Evolutionary conservation across 2,888 invertebrate species (phyloP).

Genomic region (Fabriciana adippe): DNA sequence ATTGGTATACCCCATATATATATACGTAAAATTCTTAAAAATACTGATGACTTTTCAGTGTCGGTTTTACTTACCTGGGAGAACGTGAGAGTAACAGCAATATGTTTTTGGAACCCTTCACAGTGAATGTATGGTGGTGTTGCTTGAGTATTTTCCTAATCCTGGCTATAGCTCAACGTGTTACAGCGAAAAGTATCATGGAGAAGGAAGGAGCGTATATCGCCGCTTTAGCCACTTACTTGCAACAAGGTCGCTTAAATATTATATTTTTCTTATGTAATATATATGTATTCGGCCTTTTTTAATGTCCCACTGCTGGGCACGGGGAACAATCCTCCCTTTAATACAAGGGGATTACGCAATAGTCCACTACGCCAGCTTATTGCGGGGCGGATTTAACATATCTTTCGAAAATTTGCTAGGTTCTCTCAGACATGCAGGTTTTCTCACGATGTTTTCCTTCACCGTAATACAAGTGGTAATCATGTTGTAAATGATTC

Average conservation of each 20-base stretch:
- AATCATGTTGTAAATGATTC: no score
- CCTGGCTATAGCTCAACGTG: constrained; percentile 55
- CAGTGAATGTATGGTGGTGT: constrained; percentile 59
- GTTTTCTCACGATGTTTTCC: no score
- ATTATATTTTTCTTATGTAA: no score
- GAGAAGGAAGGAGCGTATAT: constrained; percentile 64
- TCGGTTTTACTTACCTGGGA: constrained; percentile 68
- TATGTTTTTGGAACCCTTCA: constrained; percentile 69
- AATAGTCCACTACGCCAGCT: no score
- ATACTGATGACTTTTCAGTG: constrained; percentile 47
- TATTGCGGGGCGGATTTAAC: no score
- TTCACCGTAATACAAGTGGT: no score
- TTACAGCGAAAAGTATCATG: constrained; percentile 50
- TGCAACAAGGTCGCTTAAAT: constrained; percentile 64
- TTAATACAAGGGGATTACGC: no score
- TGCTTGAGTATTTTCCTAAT: constrained; percentile 53
- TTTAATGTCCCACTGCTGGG: background rate
- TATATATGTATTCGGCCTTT: no score
- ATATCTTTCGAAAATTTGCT: no score
- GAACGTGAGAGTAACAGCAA: constrained; percentile 70
- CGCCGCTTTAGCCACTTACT: constrained; percentile 63
- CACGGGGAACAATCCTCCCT: no score
- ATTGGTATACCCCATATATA: no score
- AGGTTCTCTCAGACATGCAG: no score
- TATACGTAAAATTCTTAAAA: background rate